Evolutionary conservation across 1,140 invertebrate species (phyloP).

Genomic region (Harlomillsia oculata): DNA sequence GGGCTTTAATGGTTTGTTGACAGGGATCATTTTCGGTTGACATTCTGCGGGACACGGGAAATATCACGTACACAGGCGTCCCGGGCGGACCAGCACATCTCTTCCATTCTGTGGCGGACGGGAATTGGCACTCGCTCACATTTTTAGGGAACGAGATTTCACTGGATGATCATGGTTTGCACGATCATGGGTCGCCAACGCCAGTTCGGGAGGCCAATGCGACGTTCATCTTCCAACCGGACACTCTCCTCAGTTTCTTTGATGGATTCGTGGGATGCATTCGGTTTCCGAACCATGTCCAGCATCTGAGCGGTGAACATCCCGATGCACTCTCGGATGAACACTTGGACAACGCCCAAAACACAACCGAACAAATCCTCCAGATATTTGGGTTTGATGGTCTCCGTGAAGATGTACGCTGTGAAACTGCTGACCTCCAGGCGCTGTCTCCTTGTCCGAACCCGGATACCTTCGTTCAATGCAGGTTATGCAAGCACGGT

Average conservation of each 20-base stretch:
- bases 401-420: background rate
- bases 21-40: slow-evolving; percentile 21
- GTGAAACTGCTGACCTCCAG: slow-evolving; percentile 12
- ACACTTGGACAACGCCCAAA: background rate
- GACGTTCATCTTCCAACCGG: background rate
- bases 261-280: slow-evolving; percentile 35
- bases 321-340: background rate
- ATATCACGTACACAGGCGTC: slow-evolving; percentile 18
- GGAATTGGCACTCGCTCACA: slow-evolving; percentile 28
- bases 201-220: background rate
- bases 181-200: background rate
- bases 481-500: slow-evolving; percentile 10
- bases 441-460: slow-evolving; percentile 16
- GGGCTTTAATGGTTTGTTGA: background rate
- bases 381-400: background rate
- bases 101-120: slow-evolving; percentile 25
- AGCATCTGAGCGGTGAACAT: background rate
- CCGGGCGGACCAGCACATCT: background rate
- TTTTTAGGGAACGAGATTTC: slow-evolving; percentile 22
- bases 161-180: slow-evolving; percentile 1
- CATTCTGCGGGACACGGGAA: slow-evolving; percentile 22
- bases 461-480: slow-evolving; percentile 22
- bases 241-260: slow-evolving; percentile 22
- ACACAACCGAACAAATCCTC: background rate
- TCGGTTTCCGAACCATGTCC: background rate